phyloP scores from a whole-genome alignment of 2,797 vertebrate genomes.

The Salmo trutta region DNA sequence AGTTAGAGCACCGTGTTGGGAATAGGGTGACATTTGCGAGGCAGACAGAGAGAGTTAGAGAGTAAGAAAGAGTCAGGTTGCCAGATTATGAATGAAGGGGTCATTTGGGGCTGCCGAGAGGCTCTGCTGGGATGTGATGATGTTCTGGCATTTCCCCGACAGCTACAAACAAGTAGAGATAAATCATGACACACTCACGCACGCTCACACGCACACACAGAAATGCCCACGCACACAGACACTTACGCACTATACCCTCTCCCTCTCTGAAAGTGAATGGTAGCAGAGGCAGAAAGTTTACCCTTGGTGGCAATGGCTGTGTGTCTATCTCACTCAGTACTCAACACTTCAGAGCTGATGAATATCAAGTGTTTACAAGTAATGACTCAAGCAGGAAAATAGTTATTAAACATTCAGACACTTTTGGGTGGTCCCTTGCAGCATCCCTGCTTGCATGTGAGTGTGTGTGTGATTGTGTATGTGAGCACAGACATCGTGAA shows the following conservation, averaged over 20 bases:
- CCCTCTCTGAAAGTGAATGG: not conserved
- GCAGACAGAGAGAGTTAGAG: not conserved
- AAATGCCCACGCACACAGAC: too few relatives aligned
- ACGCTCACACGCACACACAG: too few relatives aligned
- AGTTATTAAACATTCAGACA: slow-evolving; percentile 17
- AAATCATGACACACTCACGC: not conserved
- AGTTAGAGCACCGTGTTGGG: not conserved
- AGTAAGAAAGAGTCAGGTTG: slow-evolving; percentile 21
- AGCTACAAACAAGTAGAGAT: slow-evolving; percentile 2
- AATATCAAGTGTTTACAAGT: not conserved
- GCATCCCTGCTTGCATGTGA: slow-evolving; percentile 39
- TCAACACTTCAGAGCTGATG: not conserved
- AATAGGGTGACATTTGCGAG: not conserved
- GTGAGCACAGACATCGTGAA: slow-evolving; percentile 34
- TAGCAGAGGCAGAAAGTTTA: not conserved
- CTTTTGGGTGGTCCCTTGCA: not conserved
- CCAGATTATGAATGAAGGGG: slow-evolving; percentile 26
- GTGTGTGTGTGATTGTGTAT: slow-evolving; percentile 10
- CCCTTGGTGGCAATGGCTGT: not conserved
- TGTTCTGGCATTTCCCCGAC: not conserved
- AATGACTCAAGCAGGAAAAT: slow-evolving; percentile 10
- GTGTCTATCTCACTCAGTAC: not conserved
- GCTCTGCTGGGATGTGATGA: slow-evolving; percentile 18
- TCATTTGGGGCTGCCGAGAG: slow-evolving; percentile 18
- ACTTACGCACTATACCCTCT: not conserved